Evolutionary conservation across 1,140 invertebrate species (phyloP).

Genomic region (Meloidogyne exigua): DNA sequence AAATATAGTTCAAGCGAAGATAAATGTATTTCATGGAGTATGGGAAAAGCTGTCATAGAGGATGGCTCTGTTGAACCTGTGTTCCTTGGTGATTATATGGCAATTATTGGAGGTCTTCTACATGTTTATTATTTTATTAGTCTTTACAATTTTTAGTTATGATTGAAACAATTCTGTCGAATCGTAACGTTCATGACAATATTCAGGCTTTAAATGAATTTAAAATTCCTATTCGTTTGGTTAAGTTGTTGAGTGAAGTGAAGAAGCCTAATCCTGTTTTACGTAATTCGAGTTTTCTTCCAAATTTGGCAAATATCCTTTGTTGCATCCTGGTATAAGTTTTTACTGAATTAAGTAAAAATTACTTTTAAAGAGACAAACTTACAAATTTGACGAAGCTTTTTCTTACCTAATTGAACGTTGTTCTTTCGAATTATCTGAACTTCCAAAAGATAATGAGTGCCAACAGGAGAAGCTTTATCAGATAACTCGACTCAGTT

Average conservation of each 20-base stretch:
- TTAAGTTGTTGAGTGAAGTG: constrained; percentile 30
- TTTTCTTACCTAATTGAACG: constrained; percentile 11
- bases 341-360: not conserved
- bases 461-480: not conserved
- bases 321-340: constrained; percentile 40
- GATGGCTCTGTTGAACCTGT: constrained; percentile 23
- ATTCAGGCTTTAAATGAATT: constrained; percentile 34
- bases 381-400: not conserved
- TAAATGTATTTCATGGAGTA: constrained; percentile 30
- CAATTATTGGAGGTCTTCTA: constrained; percentile 24
- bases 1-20: constrained; percentile 6
- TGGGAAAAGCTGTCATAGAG: constrained; percentile 31
- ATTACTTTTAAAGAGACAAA: constrained; percentile 1
- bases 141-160: constrained; percentile 23
- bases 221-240: constrained; percentile 25
- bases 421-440: not conserved
- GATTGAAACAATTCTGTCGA: constrained; percentile 40
- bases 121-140: not conserved
- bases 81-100: constrained; percentile 44
- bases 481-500: constrained; percentile 21
- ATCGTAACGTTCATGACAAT: constrained; percentile 41
- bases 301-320: constrained; percentile 40
- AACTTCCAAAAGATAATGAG: not conserved
- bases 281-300: constrained; percentile 41
- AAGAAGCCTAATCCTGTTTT: constrained; percentile 31